These are phyloP conservation scores for Morpho helenor DNA, from an alignment of 2,888 invertebrate species.

Conservation along the genomic window DNA sequence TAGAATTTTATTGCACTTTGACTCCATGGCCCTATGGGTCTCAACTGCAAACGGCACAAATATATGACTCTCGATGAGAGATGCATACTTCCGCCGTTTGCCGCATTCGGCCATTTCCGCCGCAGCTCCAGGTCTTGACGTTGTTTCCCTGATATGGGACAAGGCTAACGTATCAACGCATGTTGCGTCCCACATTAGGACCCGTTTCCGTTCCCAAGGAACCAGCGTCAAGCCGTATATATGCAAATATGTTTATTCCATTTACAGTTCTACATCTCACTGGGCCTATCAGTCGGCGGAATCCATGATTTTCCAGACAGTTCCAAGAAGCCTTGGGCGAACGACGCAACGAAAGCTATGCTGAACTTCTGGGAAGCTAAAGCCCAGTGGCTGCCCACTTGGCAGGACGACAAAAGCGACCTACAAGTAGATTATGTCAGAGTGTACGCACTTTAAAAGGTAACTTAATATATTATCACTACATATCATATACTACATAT, in stretches of 20 bases:
- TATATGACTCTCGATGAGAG: too few species aligned
- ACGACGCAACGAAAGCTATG: conserved; percentile 81
- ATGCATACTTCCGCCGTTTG: too few species aligned
- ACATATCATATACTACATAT: too few species aligned
- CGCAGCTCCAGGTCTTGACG: too few species aligned
- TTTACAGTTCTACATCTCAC: conserved; percentile 84
- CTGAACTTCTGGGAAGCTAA: conserved; percentile 83
- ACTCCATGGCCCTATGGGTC: too few species aligned
- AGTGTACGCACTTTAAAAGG: conserved; percentile 76
- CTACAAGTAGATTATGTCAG: conserved; percentile 83
- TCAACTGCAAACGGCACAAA: too few species aligned
- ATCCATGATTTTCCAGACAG: conserved; percentile 83
- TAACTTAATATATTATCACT: background rate
- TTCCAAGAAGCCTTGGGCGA: conserved; percentile 86
- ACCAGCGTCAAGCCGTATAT: background rate
- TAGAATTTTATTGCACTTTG: too few species aligned
- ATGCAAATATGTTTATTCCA: background rate
- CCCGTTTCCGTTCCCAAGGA: too few species aligned
- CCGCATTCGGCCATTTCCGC: too few species aligned
- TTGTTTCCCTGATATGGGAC: too few species aligned
- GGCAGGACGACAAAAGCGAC: conserved; percentile 79
- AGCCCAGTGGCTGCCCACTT: conserved; percentile 81
- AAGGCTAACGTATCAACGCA: too few species aligned
- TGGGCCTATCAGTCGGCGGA: conserved; percentile 90
- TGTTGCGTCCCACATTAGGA: too few species aligned